Base-by-base conservation (phyloP, 2,113 vertebrate species). In the Furnarius figulus region DNA sequence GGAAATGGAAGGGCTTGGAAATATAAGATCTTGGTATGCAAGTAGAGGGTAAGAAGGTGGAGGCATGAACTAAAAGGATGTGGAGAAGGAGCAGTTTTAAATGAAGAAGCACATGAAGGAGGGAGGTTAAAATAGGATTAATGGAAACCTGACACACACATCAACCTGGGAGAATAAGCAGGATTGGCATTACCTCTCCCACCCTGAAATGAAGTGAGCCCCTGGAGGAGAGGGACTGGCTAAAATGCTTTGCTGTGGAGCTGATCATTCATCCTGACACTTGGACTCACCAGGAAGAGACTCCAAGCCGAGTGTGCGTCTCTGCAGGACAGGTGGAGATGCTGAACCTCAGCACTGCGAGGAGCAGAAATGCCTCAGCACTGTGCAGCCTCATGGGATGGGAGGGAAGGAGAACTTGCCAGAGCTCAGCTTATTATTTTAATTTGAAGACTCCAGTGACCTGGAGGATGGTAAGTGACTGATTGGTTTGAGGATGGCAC, bases 261-360 rank as follows among this genome's bases (percentile, higher is more conserved):
- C 58, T 66, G 19, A 27, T 85, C 2, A 0, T 56, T 65, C 37
- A 7, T 35, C 63, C 63, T 3, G 9, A 62, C 37, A 9, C 33
- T 9, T 42, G 89, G 49, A 18, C 59, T 58, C 37, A 24, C 3
- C 21, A 27, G 58, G 63, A 90, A 52, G 37, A 70, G 14, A 19
- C 20, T 49, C 80, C 23, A 4, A 3, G 3, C 3, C 0, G 4
- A 12, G 50, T 0, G 28, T 27, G 6, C 3, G 1, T 33, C 28
- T 80, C 12, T 10, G 87, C 46, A 44, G 84, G 35, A 17, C 5
- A 14, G 22, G 8, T 15, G 5, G 4, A 1, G 68, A 9, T 40
- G 61, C 62, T 21, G 49, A 28, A 19, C 0, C 30, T 31, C 12
- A 35, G 28, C n/a, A 3, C n/a, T 25, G 30, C 16, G 8, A 35